A percentile compares a stretch with the other conserved stretches of the same genome.
Conservation (phyloP, 2,797 vertebrate genomes). For the Catamblyrhynchus diadema region DNA sequence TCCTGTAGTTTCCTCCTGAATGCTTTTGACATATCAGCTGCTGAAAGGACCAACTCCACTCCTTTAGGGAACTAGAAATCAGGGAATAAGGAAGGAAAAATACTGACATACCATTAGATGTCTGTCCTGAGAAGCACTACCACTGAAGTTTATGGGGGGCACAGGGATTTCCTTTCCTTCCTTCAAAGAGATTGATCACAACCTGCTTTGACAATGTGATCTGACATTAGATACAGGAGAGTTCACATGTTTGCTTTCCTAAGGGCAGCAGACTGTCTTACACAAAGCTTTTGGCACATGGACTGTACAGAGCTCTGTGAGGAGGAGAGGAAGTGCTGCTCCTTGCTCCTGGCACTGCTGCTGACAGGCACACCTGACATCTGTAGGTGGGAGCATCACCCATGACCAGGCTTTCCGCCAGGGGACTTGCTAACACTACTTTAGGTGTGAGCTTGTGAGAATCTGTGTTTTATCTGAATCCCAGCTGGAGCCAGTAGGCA, state of each 20-base stretch:
- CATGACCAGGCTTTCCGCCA: rapidly evolving
- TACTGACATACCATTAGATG: not conserved
- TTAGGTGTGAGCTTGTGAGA: rapidly evolving
- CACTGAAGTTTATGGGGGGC: not conserved
- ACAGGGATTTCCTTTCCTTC: not conserved
- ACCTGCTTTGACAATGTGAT: not conserved
- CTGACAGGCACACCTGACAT: not conserved
- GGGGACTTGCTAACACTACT: not conserved
- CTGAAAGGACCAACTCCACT: not conserved
- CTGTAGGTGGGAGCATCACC: not conserved
- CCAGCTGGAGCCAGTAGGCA: not conserved
- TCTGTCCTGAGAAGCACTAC: not conserved
- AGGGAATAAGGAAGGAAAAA: not conserved
- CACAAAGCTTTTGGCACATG: not conserved
- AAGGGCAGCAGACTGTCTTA: not conserved
- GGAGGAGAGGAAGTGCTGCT: not conserved
- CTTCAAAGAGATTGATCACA: not conserved
- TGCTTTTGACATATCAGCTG: not conserved
- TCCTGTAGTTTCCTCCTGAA: not conserved
- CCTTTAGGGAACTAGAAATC: not conserved
- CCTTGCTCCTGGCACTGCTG: not conserved
- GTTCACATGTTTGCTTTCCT: not conserved
- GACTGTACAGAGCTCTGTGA: not conserved
- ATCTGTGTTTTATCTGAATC: not conserved
- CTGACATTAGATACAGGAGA: not conserved